Percentiles rank a stretch among this genome's conserved stretches.
Evolutionary conservation across 2,113 vertebrate species (phyloP).

Genomic region (Ceyx margarethae): DNA sequence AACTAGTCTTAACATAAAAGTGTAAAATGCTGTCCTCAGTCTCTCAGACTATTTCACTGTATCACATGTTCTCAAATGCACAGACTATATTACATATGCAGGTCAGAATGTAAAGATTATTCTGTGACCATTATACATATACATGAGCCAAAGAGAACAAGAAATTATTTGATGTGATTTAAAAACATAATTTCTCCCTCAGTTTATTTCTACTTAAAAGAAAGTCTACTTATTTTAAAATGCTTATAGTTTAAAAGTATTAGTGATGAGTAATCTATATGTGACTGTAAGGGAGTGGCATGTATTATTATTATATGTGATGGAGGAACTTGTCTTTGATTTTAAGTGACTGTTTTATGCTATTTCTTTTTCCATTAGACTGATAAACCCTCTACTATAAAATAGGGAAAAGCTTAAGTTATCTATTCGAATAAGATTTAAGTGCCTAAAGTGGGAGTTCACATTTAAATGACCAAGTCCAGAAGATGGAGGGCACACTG

Average conservation of each 20-base stretch:
- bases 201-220: background rate
- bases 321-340: background rate
- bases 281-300: background rate
- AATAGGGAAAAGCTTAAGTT: background rate
- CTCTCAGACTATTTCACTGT: background rate
- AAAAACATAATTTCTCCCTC: background rate
- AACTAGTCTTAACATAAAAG: background rate
- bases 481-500: background rate
- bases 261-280: background rate
- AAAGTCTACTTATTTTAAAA: background rate
- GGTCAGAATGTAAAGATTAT: background rate
- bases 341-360: background rate
- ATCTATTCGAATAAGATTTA: background rate
- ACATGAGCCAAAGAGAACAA: background rate
- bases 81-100: background rate
- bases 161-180: background rate
- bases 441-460: background rate
- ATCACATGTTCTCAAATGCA: background rate
- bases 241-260: background rate
- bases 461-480: background rate
- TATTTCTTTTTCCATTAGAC: background rate
- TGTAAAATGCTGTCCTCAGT: background rate
- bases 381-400: background rate
- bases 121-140: background rate
- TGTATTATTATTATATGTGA: background rate